phyloP scores from a whole-genome alignment of 23 tunicate species.

The Phallusia fumigata region DNA sequence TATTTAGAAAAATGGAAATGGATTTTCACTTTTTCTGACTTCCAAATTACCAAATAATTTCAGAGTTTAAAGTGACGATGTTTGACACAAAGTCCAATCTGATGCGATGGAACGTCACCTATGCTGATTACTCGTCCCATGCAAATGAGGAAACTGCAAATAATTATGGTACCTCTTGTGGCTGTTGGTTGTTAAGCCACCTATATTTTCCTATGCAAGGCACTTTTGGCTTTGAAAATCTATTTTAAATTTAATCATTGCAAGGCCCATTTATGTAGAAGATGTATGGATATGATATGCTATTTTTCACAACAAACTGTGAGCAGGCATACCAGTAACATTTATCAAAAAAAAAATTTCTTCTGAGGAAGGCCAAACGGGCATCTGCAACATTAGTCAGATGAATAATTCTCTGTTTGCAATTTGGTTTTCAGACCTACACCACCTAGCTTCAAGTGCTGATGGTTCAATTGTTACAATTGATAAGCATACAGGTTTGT shows the following conservation, averaged over 20 bases:
- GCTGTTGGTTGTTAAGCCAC: too few species aligned
- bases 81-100: slow-evolving; percentile 71
- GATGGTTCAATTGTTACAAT: slow-evolving; percentile 83
- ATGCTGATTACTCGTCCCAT: slow-evolving; percentile 83
- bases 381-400: too few species aligned
- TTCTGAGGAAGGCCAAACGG: too few species aligned
- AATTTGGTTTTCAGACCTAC: slow-evolving; percentile 12
- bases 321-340: too few species aligned
- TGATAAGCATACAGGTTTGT: slow-evolving; percentile 62
- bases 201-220: too few species aligned
- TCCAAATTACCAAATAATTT: slow-evolving; percentile 3
- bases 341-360: too few species aligned
- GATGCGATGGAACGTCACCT: slow-evolving; percentile 90
- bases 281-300: too few species aligned
- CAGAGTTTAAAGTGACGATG: slow-evolving; percentile 89
- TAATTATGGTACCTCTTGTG: slow-evolving; percentile 40
- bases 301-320: too few species aligned
- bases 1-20: too few species aligned
- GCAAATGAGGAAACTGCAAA: slow-evolving; percentile 63
- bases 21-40: too few species aligned
- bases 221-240: background rate
- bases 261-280: too few species aligned
- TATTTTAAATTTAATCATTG: background rate
- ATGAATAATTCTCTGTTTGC: background rate
- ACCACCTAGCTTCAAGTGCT: slow-evolving; percentile 83